Conservation (phyloP, 2,888 invertebrate species). For the Epirrita christyi region DNA sequence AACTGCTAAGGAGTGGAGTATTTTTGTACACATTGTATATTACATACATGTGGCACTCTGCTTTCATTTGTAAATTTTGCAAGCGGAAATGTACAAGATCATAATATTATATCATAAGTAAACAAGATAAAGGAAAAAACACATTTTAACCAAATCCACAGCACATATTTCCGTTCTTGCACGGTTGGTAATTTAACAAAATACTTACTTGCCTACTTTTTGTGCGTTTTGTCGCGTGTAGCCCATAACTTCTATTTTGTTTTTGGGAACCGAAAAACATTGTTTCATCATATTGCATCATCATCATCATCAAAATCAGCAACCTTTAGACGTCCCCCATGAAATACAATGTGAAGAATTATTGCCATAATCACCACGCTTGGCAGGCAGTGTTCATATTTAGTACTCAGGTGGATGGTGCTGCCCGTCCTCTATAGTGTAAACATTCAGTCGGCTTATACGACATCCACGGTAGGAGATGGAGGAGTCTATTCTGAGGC, state of each 20-base stretch:
- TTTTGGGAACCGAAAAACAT: constrained; percentile 30
- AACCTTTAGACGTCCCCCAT: too few species aligned
- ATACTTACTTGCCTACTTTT: constrained; percentile 37
- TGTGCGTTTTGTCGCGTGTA: constrained; percentile 39
- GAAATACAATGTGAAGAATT: too few species aligned
- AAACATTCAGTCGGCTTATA: too few species aligned
- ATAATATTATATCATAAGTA: constrained; percentile 22
- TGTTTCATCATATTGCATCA: constrained; percentile 19
- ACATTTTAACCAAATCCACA: constrained; percentile 22
- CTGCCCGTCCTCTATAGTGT: too few species aligned
- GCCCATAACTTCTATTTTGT: constrained; percentile 41
- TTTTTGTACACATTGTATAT: too few species aligned
- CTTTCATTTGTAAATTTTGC: constrained; percentile 20
- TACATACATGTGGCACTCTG: neutral
- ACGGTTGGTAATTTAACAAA: constrained; percentile 39
- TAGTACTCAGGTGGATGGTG: too few species aligned
- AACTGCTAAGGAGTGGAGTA: too few species aligned
- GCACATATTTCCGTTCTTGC: constrained; percentile 27
- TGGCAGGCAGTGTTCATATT: too few species aligned
- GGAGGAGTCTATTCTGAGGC: too few species aligned
- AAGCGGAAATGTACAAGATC: constrained; percentile 18
- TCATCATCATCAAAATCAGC: too few species aligned
- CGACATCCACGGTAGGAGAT: too few species aligned
- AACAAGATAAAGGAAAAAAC: constrained; percentile 27
- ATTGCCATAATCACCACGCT: too few species aligned